Percentiles rank a stretch among this genome's conserved stretches.
phyloP scores from a whole-genome alignment of 2,797 vertebrate species.

The Anniella stebbinsi region DNA sequence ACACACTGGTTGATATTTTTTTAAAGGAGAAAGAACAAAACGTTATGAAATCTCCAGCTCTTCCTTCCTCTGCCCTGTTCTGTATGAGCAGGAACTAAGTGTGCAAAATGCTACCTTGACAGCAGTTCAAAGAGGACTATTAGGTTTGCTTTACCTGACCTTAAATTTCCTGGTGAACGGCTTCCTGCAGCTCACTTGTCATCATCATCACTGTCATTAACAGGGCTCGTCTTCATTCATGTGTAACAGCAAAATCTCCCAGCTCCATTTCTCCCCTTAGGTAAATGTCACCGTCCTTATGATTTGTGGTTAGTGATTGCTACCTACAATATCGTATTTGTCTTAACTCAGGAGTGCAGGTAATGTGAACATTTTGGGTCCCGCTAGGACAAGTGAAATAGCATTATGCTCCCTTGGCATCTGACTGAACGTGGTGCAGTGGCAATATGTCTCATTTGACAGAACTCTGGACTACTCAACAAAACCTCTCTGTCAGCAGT shows the following conservation, averaged over 20 bases:
- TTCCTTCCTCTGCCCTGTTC: neutral
- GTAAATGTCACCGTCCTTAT: slow-evolving; percentile 8
- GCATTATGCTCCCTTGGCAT: neutral
- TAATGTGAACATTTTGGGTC: slow-evolving; percentile 30
- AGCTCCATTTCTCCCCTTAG: slow-evolving; percentile 48
- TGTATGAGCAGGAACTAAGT: slow-evolving; percentile 5
- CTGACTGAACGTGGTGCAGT: slow-evolving; percentile 35
- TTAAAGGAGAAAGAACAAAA: neutral
- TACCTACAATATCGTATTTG: slow-evolving; percentile 35
- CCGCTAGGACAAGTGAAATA: slow-evolving; percentile 44
- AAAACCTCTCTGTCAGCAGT: neutral
- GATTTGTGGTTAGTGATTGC: slow-evolving; percentile 33
- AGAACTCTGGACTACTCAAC: slow-evolving; percentile 5
- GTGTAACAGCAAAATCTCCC: slow-evolving; percentile 31
- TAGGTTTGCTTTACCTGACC: slow-evolving; percentile 50
- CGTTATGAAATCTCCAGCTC: neutral
- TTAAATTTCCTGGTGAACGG: slow-evolving; percentile 38
- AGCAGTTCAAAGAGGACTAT: slow-evolving; percentile 36
- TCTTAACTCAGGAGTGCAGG: slow-evolving; percentile 38
- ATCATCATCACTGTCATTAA: slow-evolving; percentile 55
- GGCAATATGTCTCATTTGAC: slow-evolving; percentile 42
- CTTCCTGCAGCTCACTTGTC: slow-evolving; percentile 46
- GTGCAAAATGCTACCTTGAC: slow-evolving; percentile 39
- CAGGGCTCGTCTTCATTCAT: slow-evolving; percentile 38
- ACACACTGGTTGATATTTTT: neutral